Conservation (phyloP, 2,113 vertebrate species). For the Ctenodactylus gundi region DNA sequence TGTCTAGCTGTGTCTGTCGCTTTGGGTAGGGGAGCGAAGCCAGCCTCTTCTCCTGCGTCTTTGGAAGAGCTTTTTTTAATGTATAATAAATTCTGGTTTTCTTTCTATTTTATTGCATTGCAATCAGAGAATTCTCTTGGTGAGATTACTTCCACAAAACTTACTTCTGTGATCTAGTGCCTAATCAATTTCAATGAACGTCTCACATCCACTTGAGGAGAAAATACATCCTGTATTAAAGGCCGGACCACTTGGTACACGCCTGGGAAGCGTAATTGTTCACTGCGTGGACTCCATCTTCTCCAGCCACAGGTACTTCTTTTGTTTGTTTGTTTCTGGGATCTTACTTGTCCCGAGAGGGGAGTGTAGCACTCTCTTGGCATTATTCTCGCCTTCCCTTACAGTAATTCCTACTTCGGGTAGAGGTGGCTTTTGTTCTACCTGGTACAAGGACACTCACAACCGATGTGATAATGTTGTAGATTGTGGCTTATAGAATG, state of each 20-base stretch:
- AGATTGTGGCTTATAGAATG: not conserved
- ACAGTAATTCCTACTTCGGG: conserved; percentile 1
- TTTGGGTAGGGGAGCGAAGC: not conserved
- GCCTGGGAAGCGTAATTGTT: not conserved
- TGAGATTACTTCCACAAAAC: not conserved
- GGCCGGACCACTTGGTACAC: not conserved
- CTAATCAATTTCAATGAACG: not conserved
- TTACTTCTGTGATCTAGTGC: not conserved
- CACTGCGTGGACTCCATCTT: not conserved
- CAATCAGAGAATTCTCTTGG: not conserved
- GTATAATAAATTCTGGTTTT: not conserved
- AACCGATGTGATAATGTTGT: not conserved
- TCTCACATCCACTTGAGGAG: not conserved
- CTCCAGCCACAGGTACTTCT: not conserved
- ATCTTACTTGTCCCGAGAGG: not conserved
- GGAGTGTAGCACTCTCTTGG: not conserved
- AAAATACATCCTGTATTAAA: conserved; percentile 3
- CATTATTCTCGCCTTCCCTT: not conserved
- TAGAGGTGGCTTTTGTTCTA: not conserved
- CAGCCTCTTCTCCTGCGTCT: not conserved
- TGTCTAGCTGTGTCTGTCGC: not conserved
- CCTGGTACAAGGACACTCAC: not conserved
- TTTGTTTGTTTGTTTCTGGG: not conserved
- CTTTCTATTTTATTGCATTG: not conserved
- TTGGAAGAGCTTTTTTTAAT: not conserved